phyloP scores from a whole-genome alignment of 2,113 vertebrate genomes.

The Sterrhoptilus dennistouni region DNA sequence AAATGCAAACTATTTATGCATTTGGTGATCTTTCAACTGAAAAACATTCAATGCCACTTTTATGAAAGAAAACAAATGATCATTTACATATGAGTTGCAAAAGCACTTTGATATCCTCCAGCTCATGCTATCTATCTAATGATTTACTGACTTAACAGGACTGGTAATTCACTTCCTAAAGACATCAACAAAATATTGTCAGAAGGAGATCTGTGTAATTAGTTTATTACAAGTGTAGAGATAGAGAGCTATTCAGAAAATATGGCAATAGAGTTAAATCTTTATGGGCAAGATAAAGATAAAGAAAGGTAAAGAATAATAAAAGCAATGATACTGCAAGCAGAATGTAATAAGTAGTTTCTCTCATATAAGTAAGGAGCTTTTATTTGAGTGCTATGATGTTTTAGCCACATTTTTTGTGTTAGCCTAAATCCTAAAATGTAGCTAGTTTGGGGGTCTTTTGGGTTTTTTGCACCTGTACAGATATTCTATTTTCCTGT shows the following conservation, averaged over 20 bases:
- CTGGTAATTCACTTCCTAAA: background rate
- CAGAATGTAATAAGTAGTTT: background rate
- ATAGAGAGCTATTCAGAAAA: background rate
- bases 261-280: background rate
- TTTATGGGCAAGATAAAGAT: constrained; percentile 35
- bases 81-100: background rate
- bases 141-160: background rate
- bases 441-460: background rate
- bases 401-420: background rate
- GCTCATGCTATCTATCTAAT: background rate
- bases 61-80: background rate
- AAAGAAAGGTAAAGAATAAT: constrained; percentile 11
- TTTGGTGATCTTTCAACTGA: constrained; percentile 1
- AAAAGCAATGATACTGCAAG: background rate
- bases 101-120: background rate
- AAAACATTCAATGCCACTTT: background rate
- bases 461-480: background rate
- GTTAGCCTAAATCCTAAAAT: background rate
- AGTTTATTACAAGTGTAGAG: background rate
- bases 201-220: background rate
- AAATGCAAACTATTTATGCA: constrained; percentile 12
- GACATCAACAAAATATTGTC: background rate
- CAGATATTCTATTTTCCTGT: background rate
- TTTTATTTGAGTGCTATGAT: background rate
- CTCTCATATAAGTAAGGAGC: background rate